Conservation (phyloP, 1,140 invertebrate species). For the Elymnias hypermnestra region DNA sequence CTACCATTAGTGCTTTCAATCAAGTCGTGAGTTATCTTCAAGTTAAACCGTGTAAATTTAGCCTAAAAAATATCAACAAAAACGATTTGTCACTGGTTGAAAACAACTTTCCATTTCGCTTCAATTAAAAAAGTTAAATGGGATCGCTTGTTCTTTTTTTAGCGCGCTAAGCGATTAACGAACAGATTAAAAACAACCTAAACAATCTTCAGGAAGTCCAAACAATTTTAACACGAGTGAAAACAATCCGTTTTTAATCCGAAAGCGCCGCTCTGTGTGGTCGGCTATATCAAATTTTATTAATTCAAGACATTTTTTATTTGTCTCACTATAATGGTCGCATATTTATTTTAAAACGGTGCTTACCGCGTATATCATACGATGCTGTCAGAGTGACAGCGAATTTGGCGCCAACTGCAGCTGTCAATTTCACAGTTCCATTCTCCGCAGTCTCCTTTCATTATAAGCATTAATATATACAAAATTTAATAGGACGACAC, state of each 20-base stretch:
- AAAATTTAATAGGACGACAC: not conserved
- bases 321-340: conserved; percentile 30
- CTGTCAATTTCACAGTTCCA: conserved; percentile 26
- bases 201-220: conserved; percentile 28
- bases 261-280: conserved; percentile 36
- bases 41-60: conserved; percentile 25
- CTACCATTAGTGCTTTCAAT: conserved; percentile 33
- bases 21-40: conserved; percentile 28
- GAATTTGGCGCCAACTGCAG: conserved; percentile 50
- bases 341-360: conserved; percentile 37
- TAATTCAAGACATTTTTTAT: conserved; percentile 47
- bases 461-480: not conserved
- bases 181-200: conserved; percentile 34
- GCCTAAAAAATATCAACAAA: conserved; percentile 17
- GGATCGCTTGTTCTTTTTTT: conserved; percentile 11
- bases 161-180: conserved; percentile 11
- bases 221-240: conserved; percentile 27
- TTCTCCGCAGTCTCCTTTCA: not conserved
- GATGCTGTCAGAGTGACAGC: conserved; percentile 42
- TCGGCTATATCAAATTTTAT: conserved; percentile 44
- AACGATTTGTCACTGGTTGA: conserved; percentile 33
- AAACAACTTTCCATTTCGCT: not conserved
- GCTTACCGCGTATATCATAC: conserved; percentile 43
- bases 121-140: conserved; percentile 28
- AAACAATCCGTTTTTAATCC: conserved; percentile 33